A percentile compares a stretch with the other conserved stretches of the same genome.
Evolutionary conservation across 2,113 vertebrate species (phyloP).

Genomic region (Apistogramma diplotaenia): DNA sequence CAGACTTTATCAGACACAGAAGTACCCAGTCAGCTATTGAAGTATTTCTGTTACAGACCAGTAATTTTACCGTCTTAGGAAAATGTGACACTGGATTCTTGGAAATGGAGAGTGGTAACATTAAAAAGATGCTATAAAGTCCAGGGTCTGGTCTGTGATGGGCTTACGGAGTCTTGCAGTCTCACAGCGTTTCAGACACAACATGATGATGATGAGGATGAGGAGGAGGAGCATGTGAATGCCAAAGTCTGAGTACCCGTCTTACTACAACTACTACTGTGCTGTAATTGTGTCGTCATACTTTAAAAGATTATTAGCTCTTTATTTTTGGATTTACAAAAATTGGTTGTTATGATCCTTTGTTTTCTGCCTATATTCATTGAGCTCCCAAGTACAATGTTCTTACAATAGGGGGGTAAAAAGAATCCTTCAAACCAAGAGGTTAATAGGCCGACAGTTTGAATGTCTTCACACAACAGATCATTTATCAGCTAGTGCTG

Average conservation of each 20-base stretch:
- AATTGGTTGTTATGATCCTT: not conserved
- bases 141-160: accelerated
- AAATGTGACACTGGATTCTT: not conserved
- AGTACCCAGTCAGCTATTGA: not conserved
- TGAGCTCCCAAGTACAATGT: not conserved
- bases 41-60: not conserved
- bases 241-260: not conserved
- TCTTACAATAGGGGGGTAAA: too few relatives aligned
- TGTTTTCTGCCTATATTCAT: accelerated
- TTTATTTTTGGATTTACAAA: not conserved
- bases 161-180: not conserved
- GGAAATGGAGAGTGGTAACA: not conserved
- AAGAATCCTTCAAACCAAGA: not conserved
- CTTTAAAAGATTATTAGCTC: not conserved
- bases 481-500: not conserved
- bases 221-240: not conserved
- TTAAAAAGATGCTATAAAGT: not conserved
- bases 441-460: not conserved
- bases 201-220: not conserved
- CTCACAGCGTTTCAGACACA: not conserved
- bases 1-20: not conserved
- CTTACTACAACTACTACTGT: not conserved
- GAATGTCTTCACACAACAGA: not conserved
- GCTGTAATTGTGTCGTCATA: not conserved
- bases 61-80: not conserved